Evolutionary conservation across 2,888 invertebrate species (phyloP).

Genomic region (Andricus curvator): DNA sequence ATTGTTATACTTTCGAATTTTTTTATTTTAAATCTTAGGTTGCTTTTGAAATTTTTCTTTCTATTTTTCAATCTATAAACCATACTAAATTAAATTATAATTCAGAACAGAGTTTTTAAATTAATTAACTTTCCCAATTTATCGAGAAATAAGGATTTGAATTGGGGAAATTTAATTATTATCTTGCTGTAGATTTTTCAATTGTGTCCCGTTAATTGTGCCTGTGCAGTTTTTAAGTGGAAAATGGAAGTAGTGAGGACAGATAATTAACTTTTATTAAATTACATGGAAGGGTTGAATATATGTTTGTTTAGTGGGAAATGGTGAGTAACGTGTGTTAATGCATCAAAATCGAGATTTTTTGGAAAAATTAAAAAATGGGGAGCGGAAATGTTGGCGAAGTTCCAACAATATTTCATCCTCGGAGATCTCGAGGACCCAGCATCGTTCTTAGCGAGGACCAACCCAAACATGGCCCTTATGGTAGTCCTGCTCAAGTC

Average conservation of each 20-base stretch:
- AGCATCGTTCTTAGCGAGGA: slow-evolving; percentile 70
- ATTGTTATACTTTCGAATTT: too few species aligned
- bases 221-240: not conserved
- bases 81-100: not conserved
- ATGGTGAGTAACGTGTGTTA: not conserved
- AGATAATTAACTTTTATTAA: not conserved
- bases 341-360: not conserved
- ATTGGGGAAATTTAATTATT: not conserved
- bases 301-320: not conserved
- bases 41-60: too few species aligned
- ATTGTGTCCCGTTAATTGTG: not conserved
- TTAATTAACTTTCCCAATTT: too few species aligned
- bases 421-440: slow-evolving; percentile 70
- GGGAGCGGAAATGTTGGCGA: slow-evolving; percentile 71
- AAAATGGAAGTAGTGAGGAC: not conserved
- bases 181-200: not conserved
- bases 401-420: slow-evolving; percentile 75
- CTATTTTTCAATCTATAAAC: not conserved
- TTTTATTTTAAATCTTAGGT: too few species aligned
- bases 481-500: slow-evolving; percentile 48
- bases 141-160: not conserved
- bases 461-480: slow-evolving; percentile 54
- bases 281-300: not conserved
- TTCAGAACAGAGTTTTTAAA: not conserved
- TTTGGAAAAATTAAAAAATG: slow-evolving; percentile 58